Base-by-base conservation (phyloP, 23 tunicate genomes). In the Ascidia mentula region DNA sequence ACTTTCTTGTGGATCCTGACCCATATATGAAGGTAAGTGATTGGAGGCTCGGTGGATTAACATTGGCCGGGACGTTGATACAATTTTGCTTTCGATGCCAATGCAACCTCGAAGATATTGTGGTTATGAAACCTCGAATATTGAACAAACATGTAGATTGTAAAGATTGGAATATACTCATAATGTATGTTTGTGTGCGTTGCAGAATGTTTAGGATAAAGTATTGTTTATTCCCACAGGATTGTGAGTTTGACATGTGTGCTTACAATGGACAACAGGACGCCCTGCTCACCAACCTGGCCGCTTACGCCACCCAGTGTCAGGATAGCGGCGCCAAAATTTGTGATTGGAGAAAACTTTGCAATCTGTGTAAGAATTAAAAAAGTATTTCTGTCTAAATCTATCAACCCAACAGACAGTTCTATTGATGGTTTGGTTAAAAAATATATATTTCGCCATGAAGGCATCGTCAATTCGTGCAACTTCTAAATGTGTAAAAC, bases 171-270 rank as follows among this genome's bases (percentile, higher is more conserved):
- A 9, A 53, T 20, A 53, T 53, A 53, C 65, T 53, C 1, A 53
- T 28, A 26, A 6, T 26, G 12, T 42, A 1, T 9, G 65, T 1
- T 53, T 26, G 65, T 53, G 53, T 42, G 15, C 53, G 15, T 53
- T n/a, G n/a, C n/a, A n/a, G n/a, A n/a, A n/a, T n/a, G n/a, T n/a
- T n/a, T n/a, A n/a, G n/a, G n/a, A n/a, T n/a, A n/a, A n/a, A n/a
- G n/a, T n/a, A n/a, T n/a, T n/a, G n/a, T n/a, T n/a, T n/a, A n/a
- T 6, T 53, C 24, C 24, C 75, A 6, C 76, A 84, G 88, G 80
- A 84, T 69, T 84, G 88, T 69, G 69, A 37, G 40, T 84, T 77
- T 61, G 88, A 84, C 31, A 69, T 84, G 82, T 84, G 88, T 38
- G 72, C 77, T 9, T 84, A 75, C 36, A 36, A 69, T 13, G 88